Evolutionary conservation across 1,140 invertebrate genomes (phyloP).

Genomic region (Eriocheir sinensis): DNA sequence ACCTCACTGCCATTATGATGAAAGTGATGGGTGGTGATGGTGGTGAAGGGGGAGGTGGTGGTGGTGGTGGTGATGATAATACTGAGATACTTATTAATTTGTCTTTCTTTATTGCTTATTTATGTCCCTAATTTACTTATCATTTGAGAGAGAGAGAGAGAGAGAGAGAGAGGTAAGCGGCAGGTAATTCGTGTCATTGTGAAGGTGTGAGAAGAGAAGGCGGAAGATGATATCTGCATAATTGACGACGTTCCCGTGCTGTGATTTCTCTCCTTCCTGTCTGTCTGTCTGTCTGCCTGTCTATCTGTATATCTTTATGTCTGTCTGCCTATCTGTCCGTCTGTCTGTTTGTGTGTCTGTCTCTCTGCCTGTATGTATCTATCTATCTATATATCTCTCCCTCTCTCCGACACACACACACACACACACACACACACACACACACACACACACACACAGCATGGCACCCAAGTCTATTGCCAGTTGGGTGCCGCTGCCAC

Average conservation of each 20-base stretch:
- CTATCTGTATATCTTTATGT: not conserved
- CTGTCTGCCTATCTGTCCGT: not conserved
- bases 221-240: not conserved
- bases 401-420: not conserved
- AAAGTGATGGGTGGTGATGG: not conserved
- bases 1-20: not conserved
- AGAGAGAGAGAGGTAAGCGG: not conserved
- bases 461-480: not conserved
- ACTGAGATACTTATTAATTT: too few relatives aligned
- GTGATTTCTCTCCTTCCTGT: not conserved
- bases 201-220: not conserved
- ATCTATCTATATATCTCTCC: too few relatives aligned
- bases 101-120: too few relatives aligned
- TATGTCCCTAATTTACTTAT: too few relatives aligned
- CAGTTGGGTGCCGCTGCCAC: not conserved
- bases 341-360: not conserved
- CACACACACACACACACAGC: slow-evolving; percentile 43
- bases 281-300: not conserved
- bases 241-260: not conserved
- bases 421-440: slow-evolving; percentile 45
- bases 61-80: not conserved
- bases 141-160: slow-evolving; percentile 7
- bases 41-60: not conserved
- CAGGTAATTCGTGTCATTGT: not conserved
- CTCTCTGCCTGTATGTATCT: not conserved